Base-by-base conservation (phyloP, 2,113 vertebrate genomes). In the Antigone vipio region DNA sequence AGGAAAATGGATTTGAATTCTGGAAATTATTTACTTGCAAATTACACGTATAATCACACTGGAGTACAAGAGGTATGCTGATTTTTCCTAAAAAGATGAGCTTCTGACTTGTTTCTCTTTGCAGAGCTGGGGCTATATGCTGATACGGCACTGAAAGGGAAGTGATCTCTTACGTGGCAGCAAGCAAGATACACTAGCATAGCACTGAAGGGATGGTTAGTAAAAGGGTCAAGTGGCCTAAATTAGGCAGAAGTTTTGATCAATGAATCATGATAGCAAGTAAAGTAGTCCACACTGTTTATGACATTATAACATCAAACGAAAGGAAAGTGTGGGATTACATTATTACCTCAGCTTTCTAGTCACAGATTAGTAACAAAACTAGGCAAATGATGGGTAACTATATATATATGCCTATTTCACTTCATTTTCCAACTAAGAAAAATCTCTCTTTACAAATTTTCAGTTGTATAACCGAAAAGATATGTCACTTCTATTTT, bases 71-170 rank as follows among this genome's bases (percentile, higher is more conserved):
- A 75, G 17, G 78, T 24, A 72, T 15, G 75, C 30, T 29, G 73
- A 72, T 91, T 76, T 92, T 96, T 93, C 78, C 83, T 92, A 27
- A 85, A 90, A 44, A 92, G 77, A 44, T 50, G 50, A 42, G 15
- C 26, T 77, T 78, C 50, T 34, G 59, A 73, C 71, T 77, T 85
- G 27, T 58, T 38, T 50, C 21, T 93, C 29, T 26, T 44, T 50
- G 79, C 49, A 76, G 35, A 30, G 47, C 53, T 53, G 34, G 27
- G 26, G 74, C 59, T 67, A 22, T 12, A 69, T 44, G 76, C 42
- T 79, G 63, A 67, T 22, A n/a, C 17, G 35, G 56, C 64, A 40
- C 16, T 50, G 14, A 47, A 40, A 73, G 50, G 45, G 49, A 64
- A 66, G 58, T 11, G 72, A 60, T 71, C 83, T 78, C 74, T 80